Evolutionary conservation across 1,140 invertebrate genomes (phyloP), one percentile per base, ranked within the genome.

Genomic region (Drosophila azteca): DNA sequence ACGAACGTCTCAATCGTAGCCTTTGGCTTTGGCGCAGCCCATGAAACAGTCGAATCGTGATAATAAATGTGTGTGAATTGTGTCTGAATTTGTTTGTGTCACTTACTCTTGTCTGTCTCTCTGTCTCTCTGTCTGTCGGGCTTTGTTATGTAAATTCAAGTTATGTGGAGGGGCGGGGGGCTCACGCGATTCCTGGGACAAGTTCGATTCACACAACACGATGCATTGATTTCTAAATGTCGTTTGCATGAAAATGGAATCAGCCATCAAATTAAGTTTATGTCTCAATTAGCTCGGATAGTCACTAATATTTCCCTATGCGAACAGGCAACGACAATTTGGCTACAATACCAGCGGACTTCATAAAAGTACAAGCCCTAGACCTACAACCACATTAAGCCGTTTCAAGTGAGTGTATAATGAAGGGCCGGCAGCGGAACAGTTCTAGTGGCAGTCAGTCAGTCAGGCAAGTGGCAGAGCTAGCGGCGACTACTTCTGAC

Each of bases 271-370:
- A 82, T 77, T 63, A 67, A 48, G 43, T 88, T 88, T 79, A 88
- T 88, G 83, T 79, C 84, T 88, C 79, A 88, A 88, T 88, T 88
- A 88, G 76, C 61, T 70, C 41, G 60, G 55, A 89, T 64, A 60
- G 58, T 51, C 60, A 55, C 64, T 79, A 78, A 88, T 88, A 88
- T 79, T 62, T 61, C 74, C 58, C 59, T 68, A 44, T 44, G 52
- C 43, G 68, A 77, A 62, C 63, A 75, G 52, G 67, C 77, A 63
- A 49, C 44, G 77, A 64, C 68, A 62, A 71, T 79, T 87, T 85
- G 77, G 61, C 74, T 75, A 81, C 81, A 76, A 78, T 80, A 57
- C 43, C 45, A 52, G 55, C 66, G 65, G 53, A 53, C 61, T 64
- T 59, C 65, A 84, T 76, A 79, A 78, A 63, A 70, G 22, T 45